phyloP scores from a whole-genome alignment of 2,113 vertebrate species.

The Gnathochromis pfefferi region DNA sequence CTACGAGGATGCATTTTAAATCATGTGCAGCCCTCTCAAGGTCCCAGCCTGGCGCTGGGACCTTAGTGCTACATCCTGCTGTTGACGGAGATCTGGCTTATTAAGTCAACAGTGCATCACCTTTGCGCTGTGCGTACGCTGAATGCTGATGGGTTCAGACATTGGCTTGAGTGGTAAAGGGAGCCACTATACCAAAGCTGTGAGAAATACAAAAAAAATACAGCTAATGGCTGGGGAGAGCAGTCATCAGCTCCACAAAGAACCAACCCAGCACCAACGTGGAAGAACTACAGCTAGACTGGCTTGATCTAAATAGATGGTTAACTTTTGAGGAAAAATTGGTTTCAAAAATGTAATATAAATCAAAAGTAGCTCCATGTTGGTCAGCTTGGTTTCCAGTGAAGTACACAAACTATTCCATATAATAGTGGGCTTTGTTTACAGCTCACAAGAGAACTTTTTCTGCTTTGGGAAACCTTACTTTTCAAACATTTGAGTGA shows the following conservation, averaged over 20 bases:
- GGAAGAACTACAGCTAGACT: neutral
- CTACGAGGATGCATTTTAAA: neutral
- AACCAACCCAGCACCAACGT: neutral
- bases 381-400: neutral
- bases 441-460: neutral
- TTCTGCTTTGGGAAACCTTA: neutral
- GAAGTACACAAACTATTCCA: neutral
- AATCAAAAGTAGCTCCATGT: neutral
- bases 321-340: rapidly evolving
- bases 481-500: neutral
- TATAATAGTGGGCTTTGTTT: neutral
- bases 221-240: neutral
- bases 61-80: neutral
- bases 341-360: neutral
- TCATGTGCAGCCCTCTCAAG: neutral
- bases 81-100: neutral
- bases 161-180: neutral
- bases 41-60: neutral
- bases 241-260: neutral
- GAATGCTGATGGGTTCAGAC: neutral
- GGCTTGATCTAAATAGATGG: neutral
- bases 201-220: neutral
- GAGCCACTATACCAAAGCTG: neutral
- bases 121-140: neutral
- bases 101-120: neutral